Evolutionary conservation across 2,888 invertebrate genomes (phyloP).

Genomic region (Stenodera caucasica): DNA sequence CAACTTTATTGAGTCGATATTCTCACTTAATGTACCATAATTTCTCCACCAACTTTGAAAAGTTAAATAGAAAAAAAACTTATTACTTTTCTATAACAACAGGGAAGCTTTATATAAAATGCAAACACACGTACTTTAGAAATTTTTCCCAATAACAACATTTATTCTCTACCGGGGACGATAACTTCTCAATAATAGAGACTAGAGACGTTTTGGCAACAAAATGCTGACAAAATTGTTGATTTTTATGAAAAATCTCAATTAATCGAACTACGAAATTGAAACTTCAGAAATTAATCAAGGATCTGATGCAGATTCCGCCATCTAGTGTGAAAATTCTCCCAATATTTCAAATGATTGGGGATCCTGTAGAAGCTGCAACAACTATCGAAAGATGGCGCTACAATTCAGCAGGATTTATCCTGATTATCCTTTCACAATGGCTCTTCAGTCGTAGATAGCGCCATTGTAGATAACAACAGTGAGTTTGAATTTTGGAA

Average conservation of each 20-base stretch:
- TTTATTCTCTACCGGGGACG: slow-evolving; percentile 18
- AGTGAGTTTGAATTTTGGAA: no score
- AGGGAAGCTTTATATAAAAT: slow-evolving; percentile 45
- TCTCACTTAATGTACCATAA: slow-evolving; percentile 21
- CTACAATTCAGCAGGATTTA: not conserved
- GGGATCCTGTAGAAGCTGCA: not conserved
- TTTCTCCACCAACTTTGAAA: slow-evolving; percentile 37
- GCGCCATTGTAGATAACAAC: no score
- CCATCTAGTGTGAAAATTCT: not conserved
- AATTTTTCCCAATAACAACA: not conserved
- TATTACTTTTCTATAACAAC: slow-evolving; percentile 42
- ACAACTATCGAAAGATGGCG: not conserved
- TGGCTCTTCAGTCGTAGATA: not conserved
- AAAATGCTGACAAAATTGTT: no score
- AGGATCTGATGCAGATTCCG: not conserved
- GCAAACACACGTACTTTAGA: slow-evolving; percentile 42
- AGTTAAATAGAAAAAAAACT: slow-evolving; percentile 40
- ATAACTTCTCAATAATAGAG: slow-evolving; percentile 18
- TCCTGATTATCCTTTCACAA: not conserved
- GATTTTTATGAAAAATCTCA: no score
- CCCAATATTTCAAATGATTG: not conserved
- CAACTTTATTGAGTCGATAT: no score
- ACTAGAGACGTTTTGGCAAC: slow-evolving; percentile 12
- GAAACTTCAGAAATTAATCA: no score
- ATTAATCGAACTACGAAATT: no score